These are phyloP conservation scores for Scartelaos histophorus DNA, from an alignment of 2,113 vertebrate species.

Conservation along the genomic window DNA sequence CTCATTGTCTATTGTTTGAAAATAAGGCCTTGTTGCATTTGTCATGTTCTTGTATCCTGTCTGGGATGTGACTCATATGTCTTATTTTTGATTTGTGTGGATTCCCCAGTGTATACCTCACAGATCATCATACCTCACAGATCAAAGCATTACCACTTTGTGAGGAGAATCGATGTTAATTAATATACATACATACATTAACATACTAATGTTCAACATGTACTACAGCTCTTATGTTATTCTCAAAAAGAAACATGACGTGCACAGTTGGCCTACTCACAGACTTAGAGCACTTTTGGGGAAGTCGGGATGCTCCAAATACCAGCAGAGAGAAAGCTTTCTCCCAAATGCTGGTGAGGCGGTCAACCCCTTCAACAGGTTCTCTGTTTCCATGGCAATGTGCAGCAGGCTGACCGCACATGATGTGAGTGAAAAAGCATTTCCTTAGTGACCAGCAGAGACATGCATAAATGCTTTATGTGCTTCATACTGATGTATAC, in stretches of 20 bases:
- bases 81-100: background rate
- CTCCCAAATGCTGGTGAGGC: slow-evolving; percentile 30
- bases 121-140: slow-evolving; percentile 18
- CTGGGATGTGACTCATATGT: background rate
- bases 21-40: background rate
- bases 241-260: slow-evolving; percentile 21
- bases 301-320: slow-evolving; percentile 37
- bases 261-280: background rate
- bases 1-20: too few relatives aligned
- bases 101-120: slow-evolving; percentile 17
- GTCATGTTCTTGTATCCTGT: background rate
- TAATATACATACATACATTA: too few relatives aligned
- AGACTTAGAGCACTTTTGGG: slow-evolving; percentile 2
- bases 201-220: background rate
- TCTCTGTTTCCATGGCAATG: slow-evolving; percentile 74
- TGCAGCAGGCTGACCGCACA: slow-evolving; percentile 53
- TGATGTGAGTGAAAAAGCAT: slow-evolving; percentile 56
- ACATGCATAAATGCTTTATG: slow-evolving; percentile 36
- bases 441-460: slow-evolving; percentile 62
- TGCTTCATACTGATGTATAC: slow-evolving; percentile 20
- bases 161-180: background rate
- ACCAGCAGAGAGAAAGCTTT: slow-evolving; percentile 34
- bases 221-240: too few relatives aligned
- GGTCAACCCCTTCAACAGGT: slow-evolving; percentile 70
- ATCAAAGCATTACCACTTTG: slow-evolving; percentile 9